Evolutionary conservation across 2,888 invertebrate species (phyloP), one percentile per base, ranked within the genome.

Genomic region (Sarcophaga subvicina): DNA sequence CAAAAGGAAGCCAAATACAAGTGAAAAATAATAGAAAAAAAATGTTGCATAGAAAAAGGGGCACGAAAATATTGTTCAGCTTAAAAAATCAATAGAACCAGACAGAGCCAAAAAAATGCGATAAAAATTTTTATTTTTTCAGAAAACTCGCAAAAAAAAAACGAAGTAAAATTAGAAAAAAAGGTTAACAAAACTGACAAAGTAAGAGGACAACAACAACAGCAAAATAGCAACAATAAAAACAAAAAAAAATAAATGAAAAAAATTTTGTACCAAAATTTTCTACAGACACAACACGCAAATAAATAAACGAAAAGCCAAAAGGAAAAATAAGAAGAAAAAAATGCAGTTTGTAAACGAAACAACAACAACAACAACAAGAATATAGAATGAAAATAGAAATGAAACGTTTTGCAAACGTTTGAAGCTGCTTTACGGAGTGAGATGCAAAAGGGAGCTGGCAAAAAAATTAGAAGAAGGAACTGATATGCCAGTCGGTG

Each of bases 21-120:
- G 47, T 66, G 27, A 49, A 66, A 76, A 86, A 81, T 72, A 22
- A 11, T n/a, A 2, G 14, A 70, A 71, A 79, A 82, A 80, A 83
- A 82, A 59, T 37, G 25, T 54, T 64, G 11, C 49, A 54, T 54
- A 75, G 60, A 60, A 59, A 81, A 84, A 79, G 25, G 75, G 81
- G 72, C 80, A 72, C 45, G 77, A 87, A 80, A 80, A 87, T 76
- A 81, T 83, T 54, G 5, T 60, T 8, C 78, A 87, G 84, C 87
- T 87, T 87, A 87, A 87, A 93, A 93, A 93, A 93, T 94, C 94
- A 93, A 93, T 94, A 94, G 93, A 91, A 93, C 92, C 93, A 93
- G 93, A 93, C 94, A 90, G 90, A 82, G 80, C 90, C 4, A 90
- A 90, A 90, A 90, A 90, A 90, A 89, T 86, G 83, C 88, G 80